Evolutionary conservation across 2,113 vertebrate species (phyloP), one percentile per base, ranked within the genome.

Genomic region (Phoxinus phoxinus): DNA sequence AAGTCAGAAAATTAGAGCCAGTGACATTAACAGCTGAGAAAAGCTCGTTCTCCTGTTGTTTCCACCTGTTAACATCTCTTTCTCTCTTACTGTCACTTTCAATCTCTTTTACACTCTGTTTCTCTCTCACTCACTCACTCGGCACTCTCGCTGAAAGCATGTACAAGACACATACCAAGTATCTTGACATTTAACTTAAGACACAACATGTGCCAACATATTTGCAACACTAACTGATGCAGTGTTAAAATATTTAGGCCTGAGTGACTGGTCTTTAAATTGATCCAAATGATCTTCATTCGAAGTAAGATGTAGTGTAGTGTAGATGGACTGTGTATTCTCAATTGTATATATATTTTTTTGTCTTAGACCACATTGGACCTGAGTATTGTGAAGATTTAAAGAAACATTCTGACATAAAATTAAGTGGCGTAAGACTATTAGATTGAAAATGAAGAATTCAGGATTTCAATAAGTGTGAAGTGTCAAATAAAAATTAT

Each of bases 11-110:
- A 80, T 59, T 71, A 85, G 44, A 37, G 17, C 37, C 44, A 63
- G 65, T 86, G 48, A 67, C 84, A 72, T 67, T 85, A 80, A 73
- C 67, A 80, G 67, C 67, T 72, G 67, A 67, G 32, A 83, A 83
- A 83, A 48, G 27, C 46, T 72, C 81, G 25, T 51, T 83, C 48
- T 58, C 25, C 30, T 83, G 46, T 72, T 41, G 51, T 56, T 56
- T 6, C 81, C 72, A 37, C 30, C 81, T 72, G 63, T 58, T 83
- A 72, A 35, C 27, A 51, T 83, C 65, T 71, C 81, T 83, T 25
- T 71, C 79, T 69, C 81, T 61, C 73, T 77, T 37, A 35, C 23
- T 65, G 35, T 67, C 75, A 37, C 30, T 79, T 19, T 56, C 76
- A 61, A 73, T 81, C 56, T 69, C 35, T 30, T 32, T 30, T 30